Evolutionary conservation across 2,797 vertebrate species (phyloP).

Genomic region (Columba guinea): DNA sequence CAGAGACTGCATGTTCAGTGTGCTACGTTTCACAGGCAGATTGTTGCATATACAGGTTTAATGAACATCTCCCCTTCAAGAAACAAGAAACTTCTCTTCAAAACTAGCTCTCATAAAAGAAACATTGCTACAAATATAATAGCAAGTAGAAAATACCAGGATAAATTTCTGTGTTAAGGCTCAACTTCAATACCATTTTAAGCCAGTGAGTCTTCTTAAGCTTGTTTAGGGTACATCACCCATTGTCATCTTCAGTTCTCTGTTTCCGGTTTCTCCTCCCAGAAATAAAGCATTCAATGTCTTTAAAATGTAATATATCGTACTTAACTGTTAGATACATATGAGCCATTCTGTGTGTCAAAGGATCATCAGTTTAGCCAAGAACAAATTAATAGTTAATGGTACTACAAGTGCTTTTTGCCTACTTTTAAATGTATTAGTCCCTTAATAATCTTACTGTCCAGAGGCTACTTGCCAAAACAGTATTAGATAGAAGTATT

Average conservation of each 20-base stretch:
- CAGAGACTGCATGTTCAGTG: not conserved
- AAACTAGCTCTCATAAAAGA: not conserved
- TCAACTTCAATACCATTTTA: not conserved
- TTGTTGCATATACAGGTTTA: not conserved
- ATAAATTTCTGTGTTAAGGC: not conserved
- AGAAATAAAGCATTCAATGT: slow-evolving; percentile 9
- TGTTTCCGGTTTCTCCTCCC: not conserved
- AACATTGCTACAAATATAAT: not conserved
- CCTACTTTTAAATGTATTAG: slow-evolving; percentile 11
- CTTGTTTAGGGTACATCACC: not conserved
- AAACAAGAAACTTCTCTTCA: not conserved
- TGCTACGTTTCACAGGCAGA: not conserved
- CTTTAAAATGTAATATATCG: not conserved
- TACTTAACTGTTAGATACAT: not conserved
- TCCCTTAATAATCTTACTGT: not conserved
- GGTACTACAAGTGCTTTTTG: slow-evolving; percentile 1
- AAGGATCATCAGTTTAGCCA: slow-evolving; percentile 24
- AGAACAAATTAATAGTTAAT: slow-evolving; percentile 48
- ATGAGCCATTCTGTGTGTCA: not conserved
- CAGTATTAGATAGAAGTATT: not conserved
- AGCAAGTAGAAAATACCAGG: not conserved
- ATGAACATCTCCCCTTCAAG: not conserved
- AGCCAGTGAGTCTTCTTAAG: not conserved
- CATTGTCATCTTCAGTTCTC: not conserved
- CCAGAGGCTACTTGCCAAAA: slow-evolving; percentile 11